phyloP scores from a whole-genome alignment of 2,113 vertebrate species.

The Ursus arctos region DNA sequence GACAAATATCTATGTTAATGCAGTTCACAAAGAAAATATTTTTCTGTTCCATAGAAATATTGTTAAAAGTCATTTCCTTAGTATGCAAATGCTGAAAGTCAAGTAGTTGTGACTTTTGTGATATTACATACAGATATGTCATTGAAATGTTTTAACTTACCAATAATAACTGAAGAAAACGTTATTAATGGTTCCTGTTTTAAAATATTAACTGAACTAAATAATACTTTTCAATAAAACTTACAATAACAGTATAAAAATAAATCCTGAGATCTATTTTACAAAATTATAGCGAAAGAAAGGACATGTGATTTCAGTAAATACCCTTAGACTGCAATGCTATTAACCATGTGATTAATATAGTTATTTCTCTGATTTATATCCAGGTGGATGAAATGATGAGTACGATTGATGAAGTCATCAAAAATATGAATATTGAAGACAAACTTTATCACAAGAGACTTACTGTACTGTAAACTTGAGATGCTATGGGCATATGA shows the following conservation, averaged over 20 bases:
- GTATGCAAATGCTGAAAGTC: conserved; percentile 27
- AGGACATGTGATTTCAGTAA: not conserved
- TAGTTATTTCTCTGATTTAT: not conserved
- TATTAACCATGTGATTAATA: not conserved
- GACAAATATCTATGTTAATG: conserved; percentile 45
- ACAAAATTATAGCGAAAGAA: not conserved
- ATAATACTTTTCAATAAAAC: not conserved
- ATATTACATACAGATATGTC: not conserved
- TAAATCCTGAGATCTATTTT: not conserved
- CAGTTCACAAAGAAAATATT: not conserved
- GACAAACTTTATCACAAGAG: not conserved
- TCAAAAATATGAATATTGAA: not conserved
- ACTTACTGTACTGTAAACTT: not conserved
- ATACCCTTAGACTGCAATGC: not conserved
- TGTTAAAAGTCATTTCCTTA: conserved; percentile 7
- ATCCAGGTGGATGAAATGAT: not conserved
- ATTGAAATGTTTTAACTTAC: conserved; percentile 26
- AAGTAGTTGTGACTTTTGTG: conserved; percentile 3
- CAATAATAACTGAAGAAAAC: not conserved
- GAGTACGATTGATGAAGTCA: not conserved
- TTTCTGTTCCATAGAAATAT: conserved; percentile 2
- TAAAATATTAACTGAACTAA: conserved; percentile 25
- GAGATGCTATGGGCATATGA: not conserved
- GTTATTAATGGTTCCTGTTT: not conserved
- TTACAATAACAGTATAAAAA: not conserved